Percentiles rank a stretch among this genome's conserved stretches.
phyloP scores from a whole-genome alignment of 2,113 vertebrate genomes.

The Pseudopodoces humilis region DNA sequence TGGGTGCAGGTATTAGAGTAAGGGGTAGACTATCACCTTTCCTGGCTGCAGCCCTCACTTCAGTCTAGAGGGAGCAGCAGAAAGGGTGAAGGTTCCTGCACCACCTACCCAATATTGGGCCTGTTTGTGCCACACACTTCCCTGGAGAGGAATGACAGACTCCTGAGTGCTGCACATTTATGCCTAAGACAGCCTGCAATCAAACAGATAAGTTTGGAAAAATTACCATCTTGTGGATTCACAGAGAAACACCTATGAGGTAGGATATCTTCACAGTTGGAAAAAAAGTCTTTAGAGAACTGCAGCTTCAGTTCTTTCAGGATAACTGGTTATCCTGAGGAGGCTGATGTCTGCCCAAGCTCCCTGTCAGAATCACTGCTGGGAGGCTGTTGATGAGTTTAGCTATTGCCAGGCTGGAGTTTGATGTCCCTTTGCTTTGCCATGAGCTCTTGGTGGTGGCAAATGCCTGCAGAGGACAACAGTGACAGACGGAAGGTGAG shows the following conservation, averaged over 20 bases:
- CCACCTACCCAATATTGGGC: rapidly evolving
- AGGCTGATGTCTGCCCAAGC: background rate
- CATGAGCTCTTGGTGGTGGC: background rate
- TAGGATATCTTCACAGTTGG: background rate
- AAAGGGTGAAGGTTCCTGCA: background rate
- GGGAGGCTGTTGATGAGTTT: background rate
- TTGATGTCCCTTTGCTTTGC: background rate
- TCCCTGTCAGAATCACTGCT: background rate
- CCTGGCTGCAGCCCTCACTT: background rate
- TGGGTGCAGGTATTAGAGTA: background rate
- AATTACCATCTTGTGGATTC: background rate
- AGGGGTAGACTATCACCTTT: background rate
- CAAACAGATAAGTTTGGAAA: background rate
- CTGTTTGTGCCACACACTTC: background rate
- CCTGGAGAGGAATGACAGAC: background rate
- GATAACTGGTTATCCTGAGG: background rate
- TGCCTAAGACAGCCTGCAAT: background rate
- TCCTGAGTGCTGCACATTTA: background rate
- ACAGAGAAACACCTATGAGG: background rate
- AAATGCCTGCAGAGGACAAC: background rate
- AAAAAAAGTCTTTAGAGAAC: background rate
- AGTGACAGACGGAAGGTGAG: background rate
- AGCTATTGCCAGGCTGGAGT: background rate
- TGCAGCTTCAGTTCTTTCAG: background rate
- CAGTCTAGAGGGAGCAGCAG: background rate